Evolutionary conservation across 2,113 vertebrate genomes (phyloP), one percentile per base, ranked within the genome.

Genomic region (Reinhardtius hippoglossoides): DNA sequence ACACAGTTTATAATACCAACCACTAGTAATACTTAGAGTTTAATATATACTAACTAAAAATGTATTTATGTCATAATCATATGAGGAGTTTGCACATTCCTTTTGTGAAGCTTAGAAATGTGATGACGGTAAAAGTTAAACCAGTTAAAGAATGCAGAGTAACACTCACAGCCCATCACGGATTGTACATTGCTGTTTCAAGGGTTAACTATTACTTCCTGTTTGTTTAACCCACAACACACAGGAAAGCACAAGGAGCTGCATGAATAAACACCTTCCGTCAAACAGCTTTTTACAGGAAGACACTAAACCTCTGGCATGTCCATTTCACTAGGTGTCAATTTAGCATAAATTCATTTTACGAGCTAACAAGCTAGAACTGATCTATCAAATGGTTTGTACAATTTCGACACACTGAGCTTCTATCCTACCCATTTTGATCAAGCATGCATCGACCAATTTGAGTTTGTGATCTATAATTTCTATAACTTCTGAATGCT

Each of bases 161-260:
- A 76, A 23, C 54, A 31, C 31, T 31, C 31, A 31, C 31, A 31
- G 6, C 31, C 54, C 26, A 70, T 58, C 66, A 55, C 35, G 24
- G 55, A 48, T 64, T 83, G 20, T 63, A 55, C 59, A 52, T 81
- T 71, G 58, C 79, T 85, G 54, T 74, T 74, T 80, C 71, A 70
- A 79, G 64, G 31, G 65, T 56, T 81, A 81, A 21, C 13, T 31
- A 73, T 78, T 64, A 76, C 71, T 66, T 42, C 26, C 50, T 60
- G 26, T 74, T 57, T 73, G 52, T 75, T 84, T 50, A 83, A 82
- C 58, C 40, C 37, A 61, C 37, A 78, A 63, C 59, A 50, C 26
- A 65, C 21, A 71, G 46, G 16, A 62, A 78, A 56, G 42, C 61
- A 67, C 37, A 64, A 69, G 62, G 70, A 20, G 42, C 31, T 80